phyloP scores from a whole-genome alignment of 53 echinoderm and acorn worm genomes.

The Antedon mediterranea region DNA sequence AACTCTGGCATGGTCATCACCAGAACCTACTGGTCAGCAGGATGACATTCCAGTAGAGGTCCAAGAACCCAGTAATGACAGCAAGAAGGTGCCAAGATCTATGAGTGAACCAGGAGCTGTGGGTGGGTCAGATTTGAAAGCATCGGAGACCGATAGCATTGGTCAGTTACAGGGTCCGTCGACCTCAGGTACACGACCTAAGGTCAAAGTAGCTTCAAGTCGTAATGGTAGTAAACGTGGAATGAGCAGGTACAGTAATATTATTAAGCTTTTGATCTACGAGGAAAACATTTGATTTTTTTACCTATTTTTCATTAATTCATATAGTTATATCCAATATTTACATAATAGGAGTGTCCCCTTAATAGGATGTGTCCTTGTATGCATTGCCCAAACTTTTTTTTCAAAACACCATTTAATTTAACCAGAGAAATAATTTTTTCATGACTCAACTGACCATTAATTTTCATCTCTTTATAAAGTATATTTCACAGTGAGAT shows the following conservation, averaged over 20 bases:
- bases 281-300: no score
- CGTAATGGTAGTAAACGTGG: background rate
- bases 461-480: no score
- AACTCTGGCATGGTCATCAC: constrained; percentile 69
- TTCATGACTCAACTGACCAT: no score
- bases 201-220: background rate
- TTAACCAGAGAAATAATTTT: no score
- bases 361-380: no score
- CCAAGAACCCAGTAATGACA: background rate
- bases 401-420: no score
- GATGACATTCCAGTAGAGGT: background rate
- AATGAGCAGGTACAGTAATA: background rate
- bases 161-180: background rate
- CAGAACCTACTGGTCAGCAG: background rate
- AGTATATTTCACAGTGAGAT: no score
- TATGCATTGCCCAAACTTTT: no score
- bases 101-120: background rate
- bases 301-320: no score
- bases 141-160: background rate
- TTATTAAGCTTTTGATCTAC: no score
- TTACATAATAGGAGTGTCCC: no score
- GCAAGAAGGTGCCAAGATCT: background rate
- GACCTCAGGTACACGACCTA: background rate
- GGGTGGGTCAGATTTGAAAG: background rate
- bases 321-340: no score